Conservation (phyloP, 2,113 vertebrate genomes). For the Chaetodon auriga region DNA sequence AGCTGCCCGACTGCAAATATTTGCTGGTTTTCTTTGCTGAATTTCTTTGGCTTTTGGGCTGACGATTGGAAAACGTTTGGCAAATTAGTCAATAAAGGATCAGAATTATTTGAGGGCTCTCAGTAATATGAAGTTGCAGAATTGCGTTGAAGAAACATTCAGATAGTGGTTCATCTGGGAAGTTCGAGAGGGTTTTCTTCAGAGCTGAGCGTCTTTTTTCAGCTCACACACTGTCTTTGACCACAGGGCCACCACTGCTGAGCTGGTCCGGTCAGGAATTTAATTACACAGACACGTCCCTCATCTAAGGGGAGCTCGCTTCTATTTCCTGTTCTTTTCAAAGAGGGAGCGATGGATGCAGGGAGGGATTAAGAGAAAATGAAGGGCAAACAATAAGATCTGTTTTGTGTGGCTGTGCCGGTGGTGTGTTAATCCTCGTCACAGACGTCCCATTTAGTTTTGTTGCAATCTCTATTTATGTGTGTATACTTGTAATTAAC, state of each 20-base stretch:
- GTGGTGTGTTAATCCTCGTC: conserved; percentile 58
- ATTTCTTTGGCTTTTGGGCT: background rate
- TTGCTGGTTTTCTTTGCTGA: background rate
- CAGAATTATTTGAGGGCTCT: background rate
- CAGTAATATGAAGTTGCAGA: background rate
- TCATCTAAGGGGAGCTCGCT: conserved; percentile 33
- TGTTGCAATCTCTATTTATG: conserved; percentile 20
- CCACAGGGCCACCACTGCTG: conserved; percentile 43
- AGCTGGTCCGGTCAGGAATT: conserved; percentile 58
- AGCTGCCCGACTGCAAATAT: background rate
- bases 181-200: conserved; percentile 23
- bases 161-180: background rate
- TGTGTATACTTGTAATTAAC: conserved; percentile 61
- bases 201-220: background rate
- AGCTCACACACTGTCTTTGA: conserved; percentile 38
- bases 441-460: conserved; percentile 49
- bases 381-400: conserved; percentile 58
- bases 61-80: background rate
- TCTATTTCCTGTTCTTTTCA: conserved; percentile 65
- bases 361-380: conserved; percentile 65
- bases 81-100: background rate
- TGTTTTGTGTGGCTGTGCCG: conserved; percentile 43
- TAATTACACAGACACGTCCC: conserved; percentile 69
- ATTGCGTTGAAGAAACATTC: background rate
- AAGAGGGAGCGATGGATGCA: conserved; percentile 41